Base-by-base conservation (phyloP, 2,797 vertebrate species). In the Nannoperca australis region DNA sequence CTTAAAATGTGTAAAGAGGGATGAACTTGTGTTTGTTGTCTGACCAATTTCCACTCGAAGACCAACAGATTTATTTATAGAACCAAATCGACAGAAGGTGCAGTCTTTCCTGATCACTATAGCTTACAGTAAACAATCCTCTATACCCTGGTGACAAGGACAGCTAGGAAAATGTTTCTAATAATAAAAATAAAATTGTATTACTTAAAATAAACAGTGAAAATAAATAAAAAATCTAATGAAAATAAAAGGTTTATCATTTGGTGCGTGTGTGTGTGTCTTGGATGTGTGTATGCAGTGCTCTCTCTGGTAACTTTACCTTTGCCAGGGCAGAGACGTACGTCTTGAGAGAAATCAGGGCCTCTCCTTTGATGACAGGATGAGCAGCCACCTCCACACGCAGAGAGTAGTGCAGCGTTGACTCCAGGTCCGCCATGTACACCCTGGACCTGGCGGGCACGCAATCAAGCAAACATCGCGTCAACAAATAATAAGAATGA, bases 371-470 rank as follows among this genome's bases (percentile, higher is more conserved):
- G 64, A 99, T 92, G 3, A 45, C 1, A 0, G 91, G 36, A 18
- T 95, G 90, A 3, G 94, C 91, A 20, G 92, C 89, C 32, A 97
- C 90, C 89, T 99, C 98, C 56, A 96, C 87, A 17, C 96, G 95
- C 24, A 99, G 91, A 0, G 97, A 96, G 82, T 97, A 97, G 88
- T 98, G 95, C 20, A 99, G 92, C 0, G 96, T 82, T 0, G 97
- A 98, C 79, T 99, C 98, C 88, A 99, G 91, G 83, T 99, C 98
- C 0, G 96, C 95, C 97, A 97, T 97, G 76, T 99, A 99, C 80
- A 99, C 86, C 84, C 95, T 96, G 73, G 96, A 96, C 71, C 97
- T 97, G 89, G 24, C 97, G 89, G 27, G 45, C 32, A 84, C 50
- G 83, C 72, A 53, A 54, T 0, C 53, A 67, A 51, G 15, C 18